Evolutionary conservation across 2,888 invertebrate species (phyloP), one percentile per base, ranked within the genome.

Genomic region (Mythimna pallens): DNA sequence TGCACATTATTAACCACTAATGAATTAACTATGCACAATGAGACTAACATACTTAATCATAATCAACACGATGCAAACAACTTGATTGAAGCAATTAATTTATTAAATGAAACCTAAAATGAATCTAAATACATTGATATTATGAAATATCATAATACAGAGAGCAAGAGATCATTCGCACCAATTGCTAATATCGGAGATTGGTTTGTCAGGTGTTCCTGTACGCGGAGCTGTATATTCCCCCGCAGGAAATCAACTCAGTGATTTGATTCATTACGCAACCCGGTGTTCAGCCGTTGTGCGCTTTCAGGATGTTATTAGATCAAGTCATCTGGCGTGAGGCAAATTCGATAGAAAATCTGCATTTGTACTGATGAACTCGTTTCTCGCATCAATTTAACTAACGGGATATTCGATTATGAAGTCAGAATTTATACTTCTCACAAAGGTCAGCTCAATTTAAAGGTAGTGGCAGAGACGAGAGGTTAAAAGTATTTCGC

Each of bases 221-320:
- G 80, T 71, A 72, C 73, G 50, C 69, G 76, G 63, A 70, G 61
- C 63, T 74, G 83, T 72, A 76, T 73, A 76, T 76, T 57, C 73
- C 69, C 65, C 59, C 64, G 62, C 69, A 73, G 89, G 88, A 89
- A 89, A 90, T 89, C 86, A 84, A 87, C 84, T 88, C 86, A 4
- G 82, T 81, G 83, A 86, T 89, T 86, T 86, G 86, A 89, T 89
- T 88, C 80, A 81, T 81, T 82, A 80, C 70, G 66, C 65, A 72
- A 76, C 58, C 65, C 69, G 65, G 74, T 68, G 76, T 70, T 78
- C 74, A 34, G 52, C 70, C 65, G 76, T 69, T 84, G 76, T 77
- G 73, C 68, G 78, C 76, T 77, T 82, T 82, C 68, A 74, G 72
- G 70, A 20, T 68, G 77, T 70, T 84, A 82, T 84, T 84, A 82